These are phyloP conservation scores for Mesoligia furuncula DNA, from an alignment of 2,888 invertebrate genomes.

Conservation along the genomic window DNA sequence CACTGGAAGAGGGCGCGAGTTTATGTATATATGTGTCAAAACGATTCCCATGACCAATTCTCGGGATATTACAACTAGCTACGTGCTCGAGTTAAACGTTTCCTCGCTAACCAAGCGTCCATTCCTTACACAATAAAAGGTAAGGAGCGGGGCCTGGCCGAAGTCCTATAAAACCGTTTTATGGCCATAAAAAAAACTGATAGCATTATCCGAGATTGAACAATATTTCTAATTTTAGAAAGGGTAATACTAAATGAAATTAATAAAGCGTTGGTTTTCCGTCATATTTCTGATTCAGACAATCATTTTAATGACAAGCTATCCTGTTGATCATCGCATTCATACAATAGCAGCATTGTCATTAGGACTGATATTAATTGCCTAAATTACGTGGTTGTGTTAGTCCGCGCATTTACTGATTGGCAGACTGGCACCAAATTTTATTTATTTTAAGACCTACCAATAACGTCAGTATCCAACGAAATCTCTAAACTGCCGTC, in stretches of 20 bases:
- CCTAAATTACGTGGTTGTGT: background rate
- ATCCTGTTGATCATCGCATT: background rate
- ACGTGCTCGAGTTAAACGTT: conserved; percentile 20
- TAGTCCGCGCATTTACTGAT: background rate
- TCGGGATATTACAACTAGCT: background rate
- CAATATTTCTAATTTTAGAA: conserved; percentile 23
- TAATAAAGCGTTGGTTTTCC: background rate
- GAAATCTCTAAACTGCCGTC: conserved; percentile 47
- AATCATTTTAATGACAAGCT: background rate
- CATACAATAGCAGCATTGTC: background rate
- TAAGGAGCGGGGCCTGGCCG: background rate
- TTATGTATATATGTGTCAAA: background rate
- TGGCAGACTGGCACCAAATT: background rate
- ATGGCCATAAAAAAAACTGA: conserved; percentile 10
- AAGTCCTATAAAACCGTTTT: conserved; percentile 27
- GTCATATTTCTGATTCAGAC: background rate
- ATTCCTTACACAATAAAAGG: conserved; percentile 13
- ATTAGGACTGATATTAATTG: background rate
- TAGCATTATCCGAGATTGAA: conserved; percentile 14
- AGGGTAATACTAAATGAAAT: conserved; percentile 8
- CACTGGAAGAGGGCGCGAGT: too few species aligned
- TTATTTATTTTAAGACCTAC: background rate
- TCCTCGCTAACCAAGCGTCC: background rate
- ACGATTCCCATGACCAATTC: conserved; percentile 16
- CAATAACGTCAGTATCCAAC: conserved; percentile 16